phyloP scores from a whole-genome alignment of 1,140 invertebrate species.

The Trigoniulus corallinus region DNA sequence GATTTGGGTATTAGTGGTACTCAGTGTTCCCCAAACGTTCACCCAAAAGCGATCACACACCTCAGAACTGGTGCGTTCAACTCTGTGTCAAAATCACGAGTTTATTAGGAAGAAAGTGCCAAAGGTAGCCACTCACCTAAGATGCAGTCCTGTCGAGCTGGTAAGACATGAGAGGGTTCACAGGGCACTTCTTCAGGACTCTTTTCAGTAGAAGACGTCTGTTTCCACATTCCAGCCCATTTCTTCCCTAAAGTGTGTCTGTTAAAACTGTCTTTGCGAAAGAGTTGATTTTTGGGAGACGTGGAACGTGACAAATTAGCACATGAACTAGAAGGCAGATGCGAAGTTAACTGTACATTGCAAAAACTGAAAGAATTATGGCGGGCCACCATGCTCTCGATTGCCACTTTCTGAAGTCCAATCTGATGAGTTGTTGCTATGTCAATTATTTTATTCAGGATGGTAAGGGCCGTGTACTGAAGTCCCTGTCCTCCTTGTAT shows the following conservation, averaged over 20 bases:
- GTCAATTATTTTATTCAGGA: slow-evolving; percentile 42
- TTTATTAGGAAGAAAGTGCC: background rate
- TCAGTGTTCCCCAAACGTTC: no score
- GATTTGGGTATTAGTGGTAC: no score
- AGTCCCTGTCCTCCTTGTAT: slow-evolving; percentile 38
- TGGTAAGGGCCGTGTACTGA: slow-evolving; percentile 39
- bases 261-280: background rate
- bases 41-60: no score
- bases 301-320: slow-evolving; percentile 7
- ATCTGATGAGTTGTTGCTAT: slow-evolving; percentile 24
- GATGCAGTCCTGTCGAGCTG: background rate
- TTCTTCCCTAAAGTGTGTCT: background rate
- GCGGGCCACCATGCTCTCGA: slow-evolving; percentile 16
- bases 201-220: background rate
- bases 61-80: no score
- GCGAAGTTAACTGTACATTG: background rate
- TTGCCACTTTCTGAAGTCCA: background rate
- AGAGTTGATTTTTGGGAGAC: background rate
- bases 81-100: background rate
- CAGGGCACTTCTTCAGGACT: background rate
- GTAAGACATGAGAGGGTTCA: background rate
- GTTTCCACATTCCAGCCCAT: background rate
- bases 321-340: background rate
- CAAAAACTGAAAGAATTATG: slow-evolving; percentile 16
- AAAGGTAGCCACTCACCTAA: background rate